Percentiles rank a stretch among this genome's conserved stretches.
These are phyloP conservation scores for Oriolus oriolus DNA, from an alignment of 2,113 vertebrate genomes.

Conservation along the genomic window DNA sequence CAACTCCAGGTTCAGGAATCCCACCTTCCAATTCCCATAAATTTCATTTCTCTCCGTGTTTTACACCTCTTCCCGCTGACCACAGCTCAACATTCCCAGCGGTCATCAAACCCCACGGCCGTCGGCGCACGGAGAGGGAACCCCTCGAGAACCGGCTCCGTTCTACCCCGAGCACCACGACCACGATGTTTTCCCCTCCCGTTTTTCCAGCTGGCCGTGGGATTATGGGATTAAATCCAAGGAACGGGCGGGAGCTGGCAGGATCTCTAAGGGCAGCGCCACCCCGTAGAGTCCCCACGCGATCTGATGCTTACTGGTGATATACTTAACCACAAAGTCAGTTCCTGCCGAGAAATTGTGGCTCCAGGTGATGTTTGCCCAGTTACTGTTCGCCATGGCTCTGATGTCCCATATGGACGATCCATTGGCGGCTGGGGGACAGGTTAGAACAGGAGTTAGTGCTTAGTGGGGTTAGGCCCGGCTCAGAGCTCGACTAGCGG, in stretches of 20 bases:
- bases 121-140: background rate
- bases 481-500: background rate
- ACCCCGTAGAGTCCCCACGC: constrained; percentile 59
- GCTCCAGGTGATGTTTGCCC: constrained; percentile 97
- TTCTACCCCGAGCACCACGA: background rate
- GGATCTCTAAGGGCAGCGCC: constrained; percentile 41
- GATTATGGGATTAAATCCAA: background rate
- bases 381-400: constrained; percentile 94
- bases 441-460: constrained; percentile 83
- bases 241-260: background rate
- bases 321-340: constrained; percentile 98
- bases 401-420: constrained; percentile 93
- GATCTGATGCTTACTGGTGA: constrained; percentile 92
- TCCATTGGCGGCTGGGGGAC: constrained; percentile 80
- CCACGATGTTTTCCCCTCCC: background rate
- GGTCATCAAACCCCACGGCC: accelerated
- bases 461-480: background rate
- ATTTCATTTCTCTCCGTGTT: accelerated
- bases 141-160: background rate
- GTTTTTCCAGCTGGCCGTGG: background rate
- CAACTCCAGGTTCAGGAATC: constrained; percentile 15
- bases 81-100: background rate
- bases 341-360: constrained; percentile 92
- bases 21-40: background rate
- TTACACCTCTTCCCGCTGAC: background rate